phyloP scores from a whole-genome alignment of 2,888 invertebrate genomes.

The Sarcophaga variegata region DNA sequence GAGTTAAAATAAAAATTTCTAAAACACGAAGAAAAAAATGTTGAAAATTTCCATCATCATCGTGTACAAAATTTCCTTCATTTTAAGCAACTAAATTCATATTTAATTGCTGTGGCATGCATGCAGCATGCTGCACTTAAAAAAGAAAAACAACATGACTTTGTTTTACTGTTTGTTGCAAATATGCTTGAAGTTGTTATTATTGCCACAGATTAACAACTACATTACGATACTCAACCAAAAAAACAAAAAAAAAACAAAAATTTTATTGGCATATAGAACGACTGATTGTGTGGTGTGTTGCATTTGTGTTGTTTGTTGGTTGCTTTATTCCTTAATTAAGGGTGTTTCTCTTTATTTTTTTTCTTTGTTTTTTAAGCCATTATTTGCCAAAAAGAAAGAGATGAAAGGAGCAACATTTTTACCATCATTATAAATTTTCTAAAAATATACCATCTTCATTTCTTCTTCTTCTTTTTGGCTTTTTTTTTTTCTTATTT shows the following conservation, averaged over 20 bases:
- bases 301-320: neutral
- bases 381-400: slow-evolving; percentile 2
- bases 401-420: neutral
- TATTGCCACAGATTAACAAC: slow-evolving; percentile 54
- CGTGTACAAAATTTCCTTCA: slow-evolving; percentile 1
- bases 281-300: neutral
- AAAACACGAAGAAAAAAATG: slow-evolving; percentile 1
- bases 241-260: slow-evolving; percentile 5
- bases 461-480: slow-evolving; percentile 9
- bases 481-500: neutral
- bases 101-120: slow-evolving; percentile 61
- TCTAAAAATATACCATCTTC: too few relatives aligned
- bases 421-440: neutral
- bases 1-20: neutral
- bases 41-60: slow-evolving; percentile 47
- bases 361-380: neutral
- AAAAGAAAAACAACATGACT: slow-evolving; percentile 9
- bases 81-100: slow-evolving; percentile 48
- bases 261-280: slow-evolving; percentile 35
- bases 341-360: slow-evolving; percentile 19
- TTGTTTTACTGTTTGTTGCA: neutral
- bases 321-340: slow-evolving; percentile 25
- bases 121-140: slow-evolving; percentile 54
- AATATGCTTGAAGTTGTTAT: neutral
- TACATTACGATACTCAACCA: slow-evolving; percentile 4